Evolutionary conservation across 2,888 invertebrate species (phyloP).

Genomic region (Orthosia incerta): DNA sequence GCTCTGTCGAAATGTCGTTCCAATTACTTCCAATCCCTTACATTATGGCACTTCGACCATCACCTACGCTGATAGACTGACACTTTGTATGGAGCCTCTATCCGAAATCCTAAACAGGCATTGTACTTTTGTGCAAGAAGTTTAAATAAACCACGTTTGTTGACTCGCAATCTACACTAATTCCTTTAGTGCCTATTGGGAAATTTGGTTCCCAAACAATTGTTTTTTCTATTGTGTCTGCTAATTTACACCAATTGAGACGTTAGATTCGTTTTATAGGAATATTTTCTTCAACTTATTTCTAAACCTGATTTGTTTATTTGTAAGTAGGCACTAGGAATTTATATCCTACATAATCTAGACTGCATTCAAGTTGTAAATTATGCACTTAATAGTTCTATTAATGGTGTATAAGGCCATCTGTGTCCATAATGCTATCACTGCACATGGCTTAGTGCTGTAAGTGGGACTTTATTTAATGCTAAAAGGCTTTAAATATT

Average conservation of each 20-base stretch:
- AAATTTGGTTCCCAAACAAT: too few relatives aligned
- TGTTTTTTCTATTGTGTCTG: too few relatives aligned
- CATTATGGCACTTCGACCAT: too few relatives aligned
- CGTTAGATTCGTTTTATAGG: not conserved
- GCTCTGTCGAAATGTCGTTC: too few relatives aligned
- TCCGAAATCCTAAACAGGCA: too few relatives aligned
- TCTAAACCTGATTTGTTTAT: not conserved
- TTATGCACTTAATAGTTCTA: not conserved
- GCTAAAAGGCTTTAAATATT: not conserved
- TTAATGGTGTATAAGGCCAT: constrained; percentile 15
- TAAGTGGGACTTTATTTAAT: constrained; percentile 17
- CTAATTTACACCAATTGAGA: not conserved
- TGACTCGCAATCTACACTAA: too few relatives aligned
- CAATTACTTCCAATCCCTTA: too few relatives aligned
- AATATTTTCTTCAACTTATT: constrained; percentile 1
- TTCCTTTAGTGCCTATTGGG: too few relatives aligned
- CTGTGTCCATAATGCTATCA: constrained; percentile 5
- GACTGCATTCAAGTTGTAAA: constrained; percentile 8
- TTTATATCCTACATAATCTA: not conserved
- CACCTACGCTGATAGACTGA: too few relatives aligned
- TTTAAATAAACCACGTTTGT: too few relatives aligned
- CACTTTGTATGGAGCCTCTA: too few relatives aligned
- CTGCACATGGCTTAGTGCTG: not conserved
- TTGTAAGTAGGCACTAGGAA: not conserved
- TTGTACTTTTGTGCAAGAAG: too few relatives aligned